These are phyloP conservation scores for Hemichromis elongatus DNA, from an alignment of 2,113 vertebrate genomes.

Conservation along the genomic window DNA sequence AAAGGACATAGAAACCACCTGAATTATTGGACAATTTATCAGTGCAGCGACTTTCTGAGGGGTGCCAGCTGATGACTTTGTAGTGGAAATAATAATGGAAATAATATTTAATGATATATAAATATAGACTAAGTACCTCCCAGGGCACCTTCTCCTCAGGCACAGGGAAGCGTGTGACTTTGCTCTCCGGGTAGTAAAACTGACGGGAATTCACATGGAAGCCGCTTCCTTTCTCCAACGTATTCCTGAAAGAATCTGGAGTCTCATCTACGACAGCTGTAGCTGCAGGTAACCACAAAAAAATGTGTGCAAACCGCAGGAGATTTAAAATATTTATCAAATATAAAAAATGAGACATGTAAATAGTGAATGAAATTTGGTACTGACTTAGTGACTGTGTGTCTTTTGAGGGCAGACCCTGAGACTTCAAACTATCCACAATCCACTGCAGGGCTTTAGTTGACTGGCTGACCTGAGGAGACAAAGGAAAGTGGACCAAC, in stretches of 20 bases:
- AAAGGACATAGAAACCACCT: not conserved
- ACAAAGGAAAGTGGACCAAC: constrained; percentile 5
- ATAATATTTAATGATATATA: not conserved
- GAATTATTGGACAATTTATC: not conserved
- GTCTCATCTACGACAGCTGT: constrained; percentile 25
- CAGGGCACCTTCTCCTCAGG: constrained; percentile 93
- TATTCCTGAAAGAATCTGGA: not conserved
- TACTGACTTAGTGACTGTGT: constrained; percentile 68
- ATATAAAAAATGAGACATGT: not conserved
- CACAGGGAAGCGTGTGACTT: constrained; percentile 81
- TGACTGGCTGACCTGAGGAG: constrained; percentile 74
- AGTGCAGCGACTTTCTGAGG: not conserved
- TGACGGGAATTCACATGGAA: constrained; percentile 79
- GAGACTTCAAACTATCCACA: constrained; percentile 73
- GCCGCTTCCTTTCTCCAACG: not conserved
- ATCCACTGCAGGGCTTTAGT: constrained; percentile 82
- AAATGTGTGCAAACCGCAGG: not conserved
- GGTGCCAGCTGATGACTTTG: not conserved
- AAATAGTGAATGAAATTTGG: not conserved
- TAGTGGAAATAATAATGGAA: not conserved
- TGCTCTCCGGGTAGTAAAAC: constrained; percentile 77
- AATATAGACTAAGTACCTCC: constrained; percentile 75
- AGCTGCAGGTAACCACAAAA: not conserved
- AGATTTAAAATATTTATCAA: not conserved
- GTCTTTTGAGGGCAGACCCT: constrained; percentile 62